Evolutionary conservation across 2,797 vertebrate genomes (phyloP).

Genomic region (Serranus cabrilla): DNA sequence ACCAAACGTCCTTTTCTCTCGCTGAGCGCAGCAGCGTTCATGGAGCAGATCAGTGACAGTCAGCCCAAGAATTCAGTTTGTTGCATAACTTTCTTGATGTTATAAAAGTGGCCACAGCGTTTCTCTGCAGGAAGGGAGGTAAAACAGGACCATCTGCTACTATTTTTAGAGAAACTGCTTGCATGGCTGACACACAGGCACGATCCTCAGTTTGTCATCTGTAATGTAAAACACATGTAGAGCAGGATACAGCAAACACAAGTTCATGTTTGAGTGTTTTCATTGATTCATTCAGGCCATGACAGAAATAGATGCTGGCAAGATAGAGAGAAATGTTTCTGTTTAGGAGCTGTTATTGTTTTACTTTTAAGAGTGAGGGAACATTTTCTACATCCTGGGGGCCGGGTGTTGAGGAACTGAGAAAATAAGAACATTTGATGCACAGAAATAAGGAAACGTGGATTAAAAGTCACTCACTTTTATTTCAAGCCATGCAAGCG

Average conservation of each 20-base stretch:
- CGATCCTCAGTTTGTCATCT: slow-evolving; percentile 49
- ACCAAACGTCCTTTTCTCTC: slow-evolving; percentile 11
- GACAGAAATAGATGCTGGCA: slow-evolving; percentile 32
- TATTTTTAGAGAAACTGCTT: slow-evolving; percentile 73
- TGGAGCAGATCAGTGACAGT: slow-evolving; percentile 23
- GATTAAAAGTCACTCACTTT: neutral
- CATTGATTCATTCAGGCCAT: slow-evolving; percentile 17
- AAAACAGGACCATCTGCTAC: slow-evolving; percentile 74
- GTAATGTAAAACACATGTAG: slow-evolving; percentile 64
- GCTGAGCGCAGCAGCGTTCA: slow-evolving; percentile 24
- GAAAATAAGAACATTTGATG: neutral
- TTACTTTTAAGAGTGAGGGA: neutral
- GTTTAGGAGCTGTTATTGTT: slow-evolving; percentile 16
- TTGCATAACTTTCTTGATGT: slow-evolving; percentile 75
- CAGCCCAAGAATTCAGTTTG: slow-evolving; percentile 61
- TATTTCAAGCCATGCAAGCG: neutral
- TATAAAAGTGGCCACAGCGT: slow-evolving; percentile 50
- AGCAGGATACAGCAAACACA: slow-evolving; percentile 39
- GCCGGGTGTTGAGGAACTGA: neutral
- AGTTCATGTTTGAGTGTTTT: slow-evolving; percentile 25
- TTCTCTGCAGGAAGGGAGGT: slow-evolving; percentile 58
- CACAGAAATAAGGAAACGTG: neutral
- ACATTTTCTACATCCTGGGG: slow-evolving; percentile 15
- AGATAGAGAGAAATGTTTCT: slow-evolving; percentile 7
- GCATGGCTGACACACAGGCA: slow-evolving; percentile 38